Conservation (phyloP, 2,888 invertebrate species). For the Sarcophaga subvicina region DNA sequence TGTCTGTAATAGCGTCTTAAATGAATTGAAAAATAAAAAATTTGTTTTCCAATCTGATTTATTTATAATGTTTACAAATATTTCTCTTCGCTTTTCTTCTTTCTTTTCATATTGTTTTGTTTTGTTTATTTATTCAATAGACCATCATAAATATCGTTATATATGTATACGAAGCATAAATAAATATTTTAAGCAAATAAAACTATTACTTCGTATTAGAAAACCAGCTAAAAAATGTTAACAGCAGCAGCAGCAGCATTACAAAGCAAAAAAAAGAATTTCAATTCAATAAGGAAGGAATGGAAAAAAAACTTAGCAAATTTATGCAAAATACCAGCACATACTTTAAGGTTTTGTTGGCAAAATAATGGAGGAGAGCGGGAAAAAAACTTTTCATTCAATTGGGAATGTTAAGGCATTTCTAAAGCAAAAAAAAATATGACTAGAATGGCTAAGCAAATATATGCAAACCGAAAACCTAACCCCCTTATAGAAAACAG, state of each 20-base stretch:
- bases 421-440: too few species aligned
- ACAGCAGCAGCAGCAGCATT: neutral
- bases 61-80: neutral
- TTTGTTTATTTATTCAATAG: conserved; percentile 7
- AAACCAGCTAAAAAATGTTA: conserved; percentile 22
- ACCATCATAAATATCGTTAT: neutral
- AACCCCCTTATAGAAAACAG: neutral
- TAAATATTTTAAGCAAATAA: conserved; percentile 49
- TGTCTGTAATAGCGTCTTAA: neutral
- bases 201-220: conserved; percentile 56
- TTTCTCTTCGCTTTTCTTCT: neutral
- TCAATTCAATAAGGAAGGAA: conserved; percentile 71
- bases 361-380: conserved; percentile 5
- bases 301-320: conserved; percentile 63
- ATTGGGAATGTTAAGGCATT: too few species aligned
- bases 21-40: neutral
- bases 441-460: too few species aligned
- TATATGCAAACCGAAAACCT: neutral
- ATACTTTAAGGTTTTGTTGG: conserved; percentile 61
- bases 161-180: conserved; percentile 21
- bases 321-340: conserved; percentile 73
- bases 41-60: neutral
- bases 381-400: too few species aligned
- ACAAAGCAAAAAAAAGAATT: neutral
- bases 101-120: neutral